Conservation (phyloP, 2,797 vertebrate species). For the Peromyscus aztecus region DNA sequence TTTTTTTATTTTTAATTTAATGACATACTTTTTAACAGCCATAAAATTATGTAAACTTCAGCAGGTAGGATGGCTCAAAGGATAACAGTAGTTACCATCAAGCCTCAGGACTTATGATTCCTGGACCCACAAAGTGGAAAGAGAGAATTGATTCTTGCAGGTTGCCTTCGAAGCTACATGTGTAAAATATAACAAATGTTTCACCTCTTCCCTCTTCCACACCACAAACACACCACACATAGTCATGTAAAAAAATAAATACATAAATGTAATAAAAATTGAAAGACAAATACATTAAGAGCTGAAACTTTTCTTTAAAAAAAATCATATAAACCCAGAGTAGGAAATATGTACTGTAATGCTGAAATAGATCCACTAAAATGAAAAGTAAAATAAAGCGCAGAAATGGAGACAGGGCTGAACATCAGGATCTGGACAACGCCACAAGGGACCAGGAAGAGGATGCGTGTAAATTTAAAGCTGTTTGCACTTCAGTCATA, state of each 20-base stretch:
- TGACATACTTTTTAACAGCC: background rate
- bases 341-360: background rate
- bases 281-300: background rate
- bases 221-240: background rate
- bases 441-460: background rate
- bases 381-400: background rate
- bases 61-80: background rate
- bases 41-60: background rate
- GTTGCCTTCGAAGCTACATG: background rate
- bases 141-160: background rate
- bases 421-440: background rate
- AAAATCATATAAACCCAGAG: background rate
- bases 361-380: background rate
- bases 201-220: background rate
- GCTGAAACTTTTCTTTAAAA: background rate
- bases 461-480: background rate
- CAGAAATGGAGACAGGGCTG: background rate
- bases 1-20: background rate
- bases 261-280: background rate
- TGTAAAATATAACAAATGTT: background rate
- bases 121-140: background rate
- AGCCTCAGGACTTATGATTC: accelerated
- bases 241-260: background rate
- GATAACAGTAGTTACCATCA: background rate
- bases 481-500: background rate